These are phyloP conservation scores for Myotis daubentonii DNA, from an alignment of 2,797 vertebrate genomes.

Conservation along the genomic window DNA sequence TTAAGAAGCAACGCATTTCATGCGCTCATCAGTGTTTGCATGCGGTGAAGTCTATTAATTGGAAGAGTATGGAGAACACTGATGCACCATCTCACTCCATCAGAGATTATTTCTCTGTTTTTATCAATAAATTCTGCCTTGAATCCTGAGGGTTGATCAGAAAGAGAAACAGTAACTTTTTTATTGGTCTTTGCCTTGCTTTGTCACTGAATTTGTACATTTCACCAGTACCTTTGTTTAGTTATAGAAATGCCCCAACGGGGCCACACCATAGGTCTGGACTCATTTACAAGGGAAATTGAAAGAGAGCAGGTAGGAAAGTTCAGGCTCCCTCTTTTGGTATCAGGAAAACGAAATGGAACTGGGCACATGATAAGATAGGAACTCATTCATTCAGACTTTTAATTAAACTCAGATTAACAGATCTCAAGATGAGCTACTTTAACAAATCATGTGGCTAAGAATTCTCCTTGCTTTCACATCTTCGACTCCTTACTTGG, in stretches of 20 bases:
- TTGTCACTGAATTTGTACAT: slow-evolving; percentile 62
- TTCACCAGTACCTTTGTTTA: slow-evolving; percentile 43
- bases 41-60: slow-evolving; percentile 80
- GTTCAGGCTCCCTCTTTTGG: slow-evolving; percentile 38
- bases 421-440: slow-evolving; percentile 9
- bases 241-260: slow-evolving; percentile 43
- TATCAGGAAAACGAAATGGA: slow-evolving; percentile 53
- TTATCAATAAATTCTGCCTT: slow-evolving; percentile 72
- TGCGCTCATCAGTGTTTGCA: slow-evolving; percentile 77
- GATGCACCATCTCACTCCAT: slow-evolving; percentile 69
- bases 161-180: slow-evolving; percentile 35
- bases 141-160: slow-evolving; percentile 67
- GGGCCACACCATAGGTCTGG: slow-evolving; percentile 45
- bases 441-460: slow-evolving; percentile 32
- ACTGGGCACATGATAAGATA: slow-evolving; percentile 32
- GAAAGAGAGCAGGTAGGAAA: slow-evolving; percentile 64
- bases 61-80: slow-evolving; percentile 59
- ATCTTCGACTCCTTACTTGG: not conserved
- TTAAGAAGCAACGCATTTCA: slow-evolving; percentile 77
- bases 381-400: slow-evolving; percentile 34
- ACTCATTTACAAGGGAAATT: slow-evolving; percentile 66
- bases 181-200: slow-evolving; percentile 61
- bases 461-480: slow-evolving; percentile 15
- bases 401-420: slow-evolving; percentile 70
- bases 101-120: slow-evolving; percentile 71